Evolutionary conservation across 2,113 vertebrate species (phyloP).

Genomic region (Chamaetylas fuelleborni): DNA sequence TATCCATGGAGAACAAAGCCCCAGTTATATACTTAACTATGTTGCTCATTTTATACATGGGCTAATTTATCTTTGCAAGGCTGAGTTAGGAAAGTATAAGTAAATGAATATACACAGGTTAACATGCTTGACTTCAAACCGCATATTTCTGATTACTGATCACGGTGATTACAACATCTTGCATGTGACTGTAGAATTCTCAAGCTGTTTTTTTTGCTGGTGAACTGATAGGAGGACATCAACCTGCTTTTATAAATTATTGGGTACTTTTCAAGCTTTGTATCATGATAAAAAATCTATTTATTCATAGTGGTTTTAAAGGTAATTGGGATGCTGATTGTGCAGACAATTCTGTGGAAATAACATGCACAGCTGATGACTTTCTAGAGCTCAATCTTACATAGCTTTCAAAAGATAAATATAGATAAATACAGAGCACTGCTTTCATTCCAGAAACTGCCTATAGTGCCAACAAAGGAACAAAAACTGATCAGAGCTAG

Average conservation of each 20-base stretch:
- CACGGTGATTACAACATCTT: neutral
- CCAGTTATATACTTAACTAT: neutral
- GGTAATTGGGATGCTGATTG: neutral
- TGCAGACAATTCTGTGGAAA: neutral
- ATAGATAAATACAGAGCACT: neutral
- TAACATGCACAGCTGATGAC: neutral
- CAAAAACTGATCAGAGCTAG: neutral
- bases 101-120: slow-evolving; percentile 1
- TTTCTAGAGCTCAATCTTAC: neutral
- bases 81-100: neutral
- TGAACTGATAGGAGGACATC: neutral
- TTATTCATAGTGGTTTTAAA: neutral
- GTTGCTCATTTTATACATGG: neutral
- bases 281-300: neutral
- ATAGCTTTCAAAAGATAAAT: neutral
- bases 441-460: neutral
- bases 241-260: neutral
- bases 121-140: neutral
- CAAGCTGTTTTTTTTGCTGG: neutral
- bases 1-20: neutral
- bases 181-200: neutral
- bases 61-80: slow-evolving; percentile 9
- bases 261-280: neutral
- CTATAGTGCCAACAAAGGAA: neutral
- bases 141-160: slow-evolving; percentile 8